Percentiles rank a stretch among this genome's conserved stretches.
These are phyloP conservation scores for Trissoscelio sp. DNA, from an alignment of 2,888 invertebrate species.

Conservation along the genomic window DNA sequence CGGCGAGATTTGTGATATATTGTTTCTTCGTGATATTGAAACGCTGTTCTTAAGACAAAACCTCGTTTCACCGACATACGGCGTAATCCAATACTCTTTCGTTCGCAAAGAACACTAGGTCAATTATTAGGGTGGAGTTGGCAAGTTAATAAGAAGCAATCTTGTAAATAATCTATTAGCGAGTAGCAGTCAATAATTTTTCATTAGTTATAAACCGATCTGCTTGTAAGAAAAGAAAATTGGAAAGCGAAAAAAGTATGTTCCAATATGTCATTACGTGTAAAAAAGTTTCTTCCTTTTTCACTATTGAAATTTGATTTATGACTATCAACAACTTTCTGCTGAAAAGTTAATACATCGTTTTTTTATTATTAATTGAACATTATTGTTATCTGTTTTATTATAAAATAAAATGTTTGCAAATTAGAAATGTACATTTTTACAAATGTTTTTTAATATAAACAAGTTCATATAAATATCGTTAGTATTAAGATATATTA, in stretches of 20 bases:
- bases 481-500: background rate
- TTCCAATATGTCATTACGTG: no score
- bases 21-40: slow-evolving; percentile 21
- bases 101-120: background rate
- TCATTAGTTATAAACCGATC: no score
- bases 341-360: background rate
- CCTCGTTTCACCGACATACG: background rate
- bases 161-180: slow-evolving; percentile 5
- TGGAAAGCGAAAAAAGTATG: no score
- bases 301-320: background rate
- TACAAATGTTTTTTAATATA: no score
- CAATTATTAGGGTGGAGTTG: slow-evolving; percentile 3
- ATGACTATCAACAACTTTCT: background rate
- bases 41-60: background rate
- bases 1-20: slow-evolving; percentile 18
- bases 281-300: no score
- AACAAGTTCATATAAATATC: no score
- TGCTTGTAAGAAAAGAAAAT: no score
- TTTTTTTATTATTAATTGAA: no score
- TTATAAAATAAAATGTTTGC: no score
- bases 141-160: background rate
- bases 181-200: background rate
- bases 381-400: no score
- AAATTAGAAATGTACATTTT: no score
- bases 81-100: slow-evolving; percentile 8